Conservation (phyloP, 2,113 vertebrate genomes). For the Symphodus melops region DNA sequence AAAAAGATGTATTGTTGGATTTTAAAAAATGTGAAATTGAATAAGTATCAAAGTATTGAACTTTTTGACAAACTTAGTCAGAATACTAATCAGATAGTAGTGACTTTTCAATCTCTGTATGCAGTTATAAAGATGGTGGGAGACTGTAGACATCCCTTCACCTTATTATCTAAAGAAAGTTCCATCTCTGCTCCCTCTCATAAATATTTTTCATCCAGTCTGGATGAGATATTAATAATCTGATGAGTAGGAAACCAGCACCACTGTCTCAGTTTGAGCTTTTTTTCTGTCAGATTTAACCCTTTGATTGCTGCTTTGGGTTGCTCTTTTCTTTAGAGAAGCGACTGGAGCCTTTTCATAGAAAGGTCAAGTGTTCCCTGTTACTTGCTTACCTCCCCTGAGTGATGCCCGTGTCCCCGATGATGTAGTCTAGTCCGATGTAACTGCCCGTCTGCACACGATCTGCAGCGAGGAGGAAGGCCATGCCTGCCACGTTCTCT, state of each 20-base stretch:
- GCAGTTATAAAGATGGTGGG: background rate
- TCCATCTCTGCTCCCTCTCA: background rate
- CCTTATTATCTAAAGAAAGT: background rate
- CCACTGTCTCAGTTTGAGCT: background rate
- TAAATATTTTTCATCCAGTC: constrained; percentile 27
- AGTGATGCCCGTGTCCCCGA: constrained; percentile 91
- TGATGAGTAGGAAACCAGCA: constrained; percentile 1
- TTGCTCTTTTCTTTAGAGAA: background rate
- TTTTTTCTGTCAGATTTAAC: background rate
- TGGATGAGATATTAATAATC: background rate
- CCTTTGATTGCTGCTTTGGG: background rate
- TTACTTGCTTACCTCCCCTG: constrained; percentile 84
- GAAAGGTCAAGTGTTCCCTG: background rate
- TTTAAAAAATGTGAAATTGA: no score
- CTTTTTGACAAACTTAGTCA: background rate
- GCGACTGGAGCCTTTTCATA: background rate
- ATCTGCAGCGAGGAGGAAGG: constrained; percentile 89
- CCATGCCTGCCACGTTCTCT: constrained; percentile 91
- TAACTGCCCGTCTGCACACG: constrained; percentile 92
- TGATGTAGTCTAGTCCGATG: constrained; percentile 92
- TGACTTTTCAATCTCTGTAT: background rate
- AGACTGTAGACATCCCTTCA: background rate
- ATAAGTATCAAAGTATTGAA: no score
- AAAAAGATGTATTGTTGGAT: no score
- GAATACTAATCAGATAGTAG: background rate